Conservation (phyloP, 2,113 vertebrate genomes). For the Salvelinus alpinus region DNA sequence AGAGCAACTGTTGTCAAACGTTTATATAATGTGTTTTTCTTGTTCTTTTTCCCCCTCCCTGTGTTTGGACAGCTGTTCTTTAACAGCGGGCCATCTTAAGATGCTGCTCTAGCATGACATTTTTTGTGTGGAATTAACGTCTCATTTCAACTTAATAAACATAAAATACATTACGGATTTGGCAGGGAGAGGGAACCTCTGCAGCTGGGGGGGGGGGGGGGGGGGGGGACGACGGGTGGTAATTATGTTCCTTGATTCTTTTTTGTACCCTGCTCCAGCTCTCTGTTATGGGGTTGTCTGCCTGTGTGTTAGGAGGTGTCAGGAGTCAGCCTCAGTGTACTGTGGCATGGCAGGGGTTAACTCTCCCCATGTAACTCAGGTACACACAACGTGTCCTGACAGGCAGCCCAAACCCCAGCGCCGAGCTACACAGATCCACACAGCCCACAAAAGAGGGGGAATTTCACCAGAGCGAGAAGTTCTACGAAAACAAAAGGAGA, state of each 20-base stretch:
- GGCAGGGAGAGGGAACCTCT: constrained; percentile 28
- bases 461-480: constrained; percentile 63
- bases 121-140: constrained; percentile 69
- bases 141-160: constrained; percentile 72
- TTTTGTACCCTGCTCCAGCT: constrained; percentile 3
- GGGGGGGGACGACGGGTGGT: not conserved
- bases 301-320: not conserved
- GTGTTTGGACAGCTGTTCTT: constrained; percentile 80
- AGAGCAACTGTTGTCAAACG: constrained; percentile 80
- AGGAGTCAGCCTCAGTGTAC: constrained; percentile 1
- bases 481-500: constrained; percentile 68
- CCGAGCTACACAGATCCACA: constrained; percentile 42
- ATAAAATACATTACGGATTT: constrained; percentile 57
- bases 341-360: constrained; percentile 62
- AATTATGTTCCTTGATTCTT: not conserved
- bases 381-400: constrained; percentile 71
- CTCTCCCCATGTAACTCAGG: constrained; percentile 55
- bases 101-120: constrained; percentile 65
- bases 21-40: constrained; percentile 80
- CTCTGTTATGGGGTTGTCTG: constrained; percentile 29
- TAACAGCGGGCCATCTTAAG: constrained; percentile 68
- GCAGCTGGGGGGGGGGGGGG: constrained; percentile 16
- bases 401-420: constrained; percentile 61
- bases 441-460: constrained; percentile 56
- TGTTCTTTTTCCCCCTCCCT: constrained; percentile 53